Evolutionary conservation across 2,888 invertebrate genomes (phyloP).

Genomic region (Chloroclystis v-ata): DNA sequence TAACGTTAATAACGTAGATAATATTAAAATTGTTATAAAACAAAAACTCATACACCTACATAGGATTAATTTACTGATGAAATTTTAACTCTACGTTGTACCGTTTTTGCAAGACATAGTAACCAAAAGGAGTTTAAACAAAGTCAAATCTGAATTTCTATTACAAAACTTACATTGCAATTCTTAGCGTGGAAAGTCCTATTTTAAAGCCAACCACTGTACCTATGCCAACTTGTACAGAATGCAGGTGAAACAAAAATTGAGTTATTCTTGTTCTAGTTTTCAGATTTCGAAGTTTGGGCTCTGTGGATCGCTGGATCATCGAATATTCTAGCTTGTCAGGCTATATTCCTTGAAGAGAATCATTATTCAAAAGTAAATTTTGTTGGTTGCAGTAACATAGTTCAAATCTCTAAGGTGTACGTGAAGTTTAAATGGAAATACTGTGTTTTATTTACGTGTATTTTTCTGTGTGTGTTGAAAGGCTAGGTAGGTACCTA

Average conservation of each 20-base stretch:
- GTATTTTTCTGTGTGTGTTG: too few species aligned
- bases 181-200: slow-evolving; percentile 10
- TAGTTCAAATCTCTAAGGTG: too few species aligned
- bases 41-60: too few species aligned
- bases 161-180: slow-evolving; percentile 15
- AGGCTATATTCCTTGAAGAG: not conserved
- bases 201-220: slow-evolving; percentile 10
- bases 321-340: slow-evolving; percentile 10
- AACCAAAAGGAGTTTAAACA: slow-evolving; percentile 9
- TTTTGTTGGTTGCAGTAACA: not conserved
- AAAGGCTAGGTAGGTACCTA: too few species aligned
- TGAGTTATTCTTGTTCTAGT: slow-evolving; percentile 24
- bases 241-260: slow-evolving; percentile 20
- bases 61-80: too few species aligned
- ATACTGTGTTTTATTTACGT: too few species aligned
- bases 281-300: slow-evolving; percentile 21
- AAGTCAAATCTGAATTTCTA: slow-evolving; percentile 18
- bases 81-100: too few species aligned
- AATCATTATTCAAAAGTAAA: not conserved
- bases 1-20: too few species aligned
- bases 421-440: too few species aligned
- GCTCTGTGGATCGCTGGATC: slow-evolving; percentile 11
- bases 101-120: not conserved
- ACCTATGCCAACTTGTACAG: slow-evolving; percentile 20
- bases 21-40: too few species aligned